Percentiles rank a stretch among this genome's conserved stretches.
Evolutionary conservation across 2,113 vertebrate species (phyloP).

Genomic region (Ptilonorhynchus violaceus): DNA sequence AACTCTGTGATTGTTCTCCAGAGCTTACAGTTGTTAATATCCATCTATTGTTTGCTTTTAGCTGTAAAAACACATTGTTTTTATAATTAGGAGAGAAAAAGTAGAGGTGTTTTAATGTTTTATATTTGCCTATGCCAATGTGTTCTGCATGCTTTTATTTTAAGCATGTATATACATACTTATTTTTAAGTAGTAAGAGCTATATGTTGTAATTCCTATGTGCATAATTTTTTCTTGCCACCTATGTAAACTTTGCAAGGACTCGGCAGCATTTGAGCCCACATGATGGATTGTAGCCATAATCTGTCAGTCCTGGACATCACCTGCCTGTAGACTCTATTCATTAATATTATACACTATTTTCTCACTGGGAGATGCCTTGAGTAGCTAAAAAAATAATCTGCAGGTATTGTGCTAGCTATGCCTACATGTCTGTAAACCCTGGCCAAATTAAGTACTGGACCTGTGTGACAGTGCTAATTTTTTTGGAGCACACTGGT

Average conservation of each 20-base stretch:
- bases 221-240: background rate
- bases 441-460: background rate
- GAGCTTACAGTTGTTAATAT: slow-evolving; percentile 25
- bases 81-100: background rate
- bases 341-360: fast-evolving
- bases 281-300: background rate
- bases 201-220: fast-evolving
- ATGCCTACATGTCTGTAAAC: background rate
- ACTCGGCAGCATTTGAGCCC: background rate
- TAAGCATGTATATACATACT: background rate
- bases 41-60: background rate
- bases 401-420: background rate
- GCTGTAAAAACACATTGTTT: background rate
- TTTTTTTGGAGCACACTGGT: background rate
- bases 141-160: background rate
- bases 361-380: background rate
- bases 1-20: background rate
- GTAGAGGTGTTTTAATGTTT: background rate
- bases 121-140: fast-evolving
- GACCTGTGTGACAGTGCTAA: background rate
- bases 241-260: background rate
- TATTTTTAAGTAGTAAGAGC: background rate
- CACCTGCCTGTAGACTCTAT: background rate
- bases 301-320: background rate
- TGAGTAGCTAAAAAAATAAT: background rate